Evolutionary conservation across 2,888 invertebrate genomes (phyloP), one percentile per base, ranked within the genome.

Genomic region (Caenorhabditis afra): DNA sequence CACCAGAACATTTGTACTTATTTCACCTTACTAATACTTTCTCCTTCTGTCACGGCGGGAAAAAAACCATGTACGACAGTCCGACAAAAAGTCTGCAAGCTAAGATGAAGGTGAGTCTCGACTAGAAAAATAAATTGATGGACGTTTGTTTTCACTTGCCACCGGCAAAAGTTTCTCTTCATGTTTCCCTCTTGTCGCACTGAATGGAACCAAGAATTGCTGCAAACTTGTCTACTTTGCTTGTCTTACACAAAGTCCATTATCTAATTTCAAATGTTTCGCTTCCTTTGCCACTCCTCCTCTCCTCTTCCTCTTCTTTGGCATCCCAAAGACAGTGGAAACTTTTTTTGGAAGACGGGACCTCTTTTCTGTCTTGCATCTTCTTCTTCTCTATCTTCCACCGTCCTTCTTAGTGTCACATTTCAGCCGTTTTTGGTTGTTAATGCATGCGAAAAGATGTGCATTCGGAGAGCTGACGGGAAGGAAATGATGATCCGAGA

Each of bases 191-290:
- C 22, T 29, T 45, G 23, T n/a, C 12, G 16, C 18, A 45, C 29
- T 14, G 16, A 29, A 20, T 44, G 44, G 64, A 71, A 65, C 58
- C 57, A 65, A 71, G 47, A 71, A 41, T 57, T 50, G 29, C 59
- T 53, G 61, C 59, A 70, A 61, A 61, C 61, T 57, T 65, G 64
- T 16, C 58, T 64, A 73, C 64, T 73, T 73, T 73, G 64, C 73
- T 73, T 73, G 73, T 73, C 57, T 73, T 73, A 73, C 73, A 73
- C 73, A 73, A 64, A 73, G 76, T 76, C 68, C 76, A 76, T 76
- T 76, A 76, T 76, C 76, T 76, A 76, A 76, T 76, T 76, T 76
- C 76, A 76, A 76, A 76, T 76, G 76, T 76, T 76, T 76, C 76
- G 64, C 64, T 52, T 73, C 64, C 73, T 58, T 64, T 53, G 29